A percentile compares a stretch with the other conserved stretches of the same genome.
phyloP scores from a whole-genome alignment of 1,140 invertebrate genomes.

The Heliothis subflexa region DNA sequence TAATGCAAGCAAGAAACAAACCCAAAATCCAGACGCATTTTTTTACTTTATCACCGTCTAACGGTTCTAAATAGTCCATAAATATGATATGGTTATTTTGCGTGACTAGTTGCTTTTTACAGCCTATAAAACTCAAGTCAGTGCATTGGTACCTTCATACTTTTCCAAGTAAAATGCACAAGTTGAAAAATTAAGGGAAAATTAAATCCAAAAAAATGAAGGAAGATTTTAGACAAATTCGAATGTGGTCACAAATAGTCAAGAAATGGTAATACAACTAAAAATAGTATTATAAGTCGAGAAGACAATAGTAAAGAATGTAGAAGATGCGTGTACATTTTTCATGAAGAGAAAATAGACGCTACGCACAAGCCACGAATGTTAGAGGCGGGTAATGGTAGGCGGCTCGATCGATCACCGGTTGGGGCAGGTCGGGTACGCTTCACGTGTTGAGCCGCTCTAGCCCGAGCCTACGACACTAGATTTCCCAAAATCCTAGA shows the following conservation, averaged over 20 bases:
- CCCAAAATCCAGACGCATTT: not conserved
- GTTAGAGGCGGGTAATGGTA: slow-evolving; percentile 62
- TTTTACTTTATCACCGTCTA: not conserved
- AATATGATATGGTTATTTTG: not conserved
- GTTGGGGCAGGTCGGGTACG: slow-evolving; percentile 75
- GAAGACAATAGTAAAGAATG: too few relatives aligned
- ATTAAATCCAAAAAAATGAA: not conserved
- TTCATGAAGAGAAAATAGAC: slow-evolving; percentile 40
- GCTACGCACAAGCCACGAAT: slow-evolving; percentile 46
- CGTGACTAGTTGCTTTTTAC: not conserved
- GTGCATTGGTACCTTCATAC: too few relatives aligned
- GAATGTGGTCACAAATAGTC: not conserved
- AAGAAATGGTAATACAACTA: not conserved
- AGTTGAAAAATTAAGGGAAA: not conserved
- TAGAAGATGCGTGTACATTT: not conserved
- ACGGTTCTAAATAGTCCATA: not conserved
- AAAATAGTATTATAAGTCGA: not conserved
- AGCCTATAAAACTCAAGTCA: slow-evolving; percentile 7
- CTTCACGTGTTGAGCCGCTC: slow-evolving; percentile 59
- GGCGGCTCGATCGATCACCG: slow-evolving; percentile 72
- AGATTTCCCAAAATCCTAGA: not conserved
- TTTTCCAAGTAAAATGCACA: not conserved
- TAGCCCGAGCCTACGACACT: slow-evolving; percentile 7
- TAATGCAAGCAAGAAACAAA: not conserved
- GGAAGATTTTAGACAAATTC: too few relatives aligned